phyloP scores from a whole-genome alignment of 2,888 invertebrate species.

The Hedya salicella region DNA sequence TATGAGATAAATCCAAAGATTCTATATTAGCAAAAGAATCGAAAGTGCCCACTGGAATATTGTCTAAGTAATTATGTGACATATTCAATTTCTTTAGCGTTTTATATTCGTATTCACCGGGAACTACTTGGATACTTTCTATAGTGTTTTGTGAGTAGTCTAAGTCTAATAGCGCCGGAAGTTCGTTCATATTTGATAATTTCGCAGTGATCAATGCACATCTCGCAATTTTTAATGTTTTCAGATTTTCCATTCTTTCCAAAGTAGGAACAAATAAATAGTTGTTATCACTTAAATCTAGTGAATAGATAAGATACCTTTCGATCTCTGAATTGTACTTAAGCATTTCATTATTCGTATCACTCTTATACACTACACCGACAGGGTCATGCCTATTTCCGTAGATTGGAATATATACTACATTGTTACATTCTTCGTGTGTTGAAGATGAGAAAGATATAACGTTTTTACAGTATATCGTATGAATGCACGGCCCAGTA shows the following conservation, averaged over 20 bases:
- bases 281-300: conserved; percentile 59
- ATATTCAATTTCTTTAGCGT: conserved; percentile 58
- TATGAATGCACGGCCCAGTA: neutral
- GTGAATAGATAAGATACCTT: conserved; percentile 20
- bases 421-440: neutral
- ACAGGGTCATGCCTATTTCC: neutral
- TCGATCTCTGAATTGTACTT: neutral
- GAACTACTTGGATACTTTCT: conserved; percentile 49
- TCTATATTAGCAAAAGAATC: conserved; percentile 55
- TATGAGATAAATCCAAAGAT: conserved; percentile 64
- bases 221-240: conserved; percentile 57
- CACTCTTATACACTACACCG: neutral
- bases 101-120: conserved; percentile 47
- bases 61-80: conserved; percentile 61
- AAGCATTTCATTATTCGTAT: neutral
- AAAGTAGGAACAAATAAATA: conserved; percentile 51
- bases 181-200: conserved; percentile 53
- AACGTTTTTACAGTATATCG: neutral
- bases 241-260: conserved; percentile 53
- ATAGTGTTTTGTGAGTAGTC: conserved; percentile 67
- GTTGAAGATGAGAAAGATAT: neutral
- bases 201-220: conserved; percentile 57
- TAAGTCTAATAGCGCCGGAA: conserved; percentile 53
- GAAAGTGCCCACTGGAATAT: conserved; percentile 59
- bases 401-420: neutral